Conservation (phyloP, 2,113 vertebrate genomes). For the Loxodonta africana region DNA sequence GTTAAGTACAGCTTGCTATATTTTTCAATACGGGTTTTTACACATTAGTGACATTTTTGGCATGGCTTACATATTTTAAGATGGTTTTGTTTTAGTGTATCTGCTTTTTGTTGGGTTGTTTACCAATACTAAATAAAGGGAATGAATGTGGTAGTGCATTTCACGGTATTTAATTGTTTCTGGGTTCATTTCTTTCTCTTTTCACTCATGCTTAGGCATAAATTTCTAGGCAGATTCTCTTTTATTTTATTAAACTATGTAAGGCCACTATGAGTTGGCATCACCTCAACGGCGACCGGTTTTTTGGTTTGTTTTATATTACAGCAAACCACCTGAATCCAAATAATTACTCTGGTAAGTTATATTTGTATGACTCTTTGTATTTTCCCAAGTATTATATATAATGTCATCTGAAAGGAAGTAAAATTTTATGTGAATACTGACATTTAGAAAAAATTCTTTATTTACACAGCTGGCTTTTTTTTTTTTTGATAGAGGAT, state of each 20-base stretch:
- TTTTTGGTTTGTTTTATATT: background rate
- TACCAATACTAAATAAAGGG: background rate
- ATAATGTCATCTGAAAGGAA: constrained; percentile 55
- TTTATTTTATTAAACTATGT: background rate
- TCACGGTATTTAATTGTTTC: background rate
- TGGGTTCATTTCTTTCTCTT: background rate
- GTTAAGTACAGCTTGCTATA: background rate
- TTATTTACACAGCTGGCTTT: constrained; percentile 71
- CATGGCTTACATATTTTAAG: background rate
- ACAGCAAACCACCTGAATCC: background rate
- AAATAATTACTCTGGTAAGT: constrained; percentile 14
- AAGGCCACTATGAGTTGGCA: too few relatives aligned
- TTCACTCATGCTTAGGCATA: background rate
- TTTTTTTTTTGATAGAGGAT: background rate
- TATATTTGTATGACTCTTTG: background rate
- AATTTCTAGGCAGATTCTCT: background rate
- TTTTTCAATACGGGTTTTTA: background rate
- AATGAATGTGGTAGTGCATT: background rate
- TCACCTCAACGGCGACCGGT: too few relatives aligned
- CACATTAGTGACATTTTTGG: background rate
- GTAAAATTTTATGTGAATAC: background rate
- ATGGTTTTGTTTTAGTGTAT: constrained; percentile 12
- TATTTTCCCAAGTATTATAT: constrained; percentile 15
- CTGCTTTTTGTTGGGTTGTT: background rate
- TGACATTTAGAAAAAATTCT: constrained; percentile 53